A percentile compares a stretch with the other conserved stretches of the same genome.
These are phyloP conservation scores for Bradysia coprophila DNA, from an alignment of 1,140 invertebrate genomes.

Conservation along the genomic window DNA sequence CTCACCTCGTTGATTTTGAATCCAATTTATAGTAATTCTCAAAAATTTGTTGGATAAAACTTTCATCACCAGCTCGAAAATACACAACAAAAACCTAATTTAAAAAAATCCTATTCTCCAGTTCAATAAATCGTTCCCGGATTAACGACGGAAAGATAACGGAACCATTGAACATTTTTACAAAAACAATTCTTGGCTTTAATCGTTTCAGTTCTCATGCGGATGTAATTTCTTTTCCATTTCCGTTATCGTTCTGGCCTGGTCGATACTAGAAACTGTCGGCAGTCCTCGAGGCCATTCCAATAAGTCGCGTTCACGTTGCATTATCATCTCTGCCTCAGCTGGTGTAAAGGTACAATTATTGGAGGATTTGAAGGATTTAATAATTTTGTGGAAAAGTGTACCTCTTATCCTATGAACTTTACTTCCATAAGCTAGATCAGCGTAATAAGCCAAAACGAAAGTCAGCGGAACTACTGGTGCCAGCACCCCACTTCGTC, in stretches of 20 bases:
- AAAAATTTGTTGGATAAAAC: no score
- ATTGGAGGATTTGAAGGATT: constrained; percentile 1
- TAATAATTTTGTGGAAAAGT: constrained; percentile 1
- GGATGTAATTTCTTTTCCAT: constrained; percentile 47
- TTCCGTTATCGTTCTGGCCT: constrained; percentile 38
- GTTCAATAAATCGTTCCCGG: no score
- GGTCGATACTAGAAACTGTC: constrained; percentile 42
- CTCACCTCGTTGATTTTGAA: no score
- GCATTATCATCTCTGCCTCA: constrained; percentile 62
- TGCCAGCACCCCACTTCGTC: constrained; percentile 33
- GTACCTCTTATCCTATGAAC: constrained; percentile 49
- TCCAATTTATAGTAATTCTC: no score
- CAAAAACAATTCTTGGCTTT: no score
- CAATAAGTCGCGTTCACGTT: constrained; percentile 43
- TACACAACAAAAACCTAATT: no score
- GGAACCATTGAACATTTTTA: no score
- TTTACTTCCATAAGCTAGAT: constrained; percentile 60
- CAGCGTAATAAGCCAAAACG: constrained; percentile 49
- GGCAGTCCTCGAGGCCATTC: constrained; percentile 49
- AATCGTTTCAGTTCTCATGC: no score
- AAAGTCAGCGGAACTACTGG: constrained; percentile 51
- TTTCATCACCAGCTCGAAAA: no score
- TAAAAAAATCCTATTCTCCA: no score
- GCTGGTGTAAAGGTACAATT: constrained; percentile 24
- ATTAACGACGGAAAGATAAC: no score